A percentile compares a stretch with the other conserved stretches of the same genome.
Evolutionary conservation across 2,888 invertebrate species (phyloP).

Genomic region (Pristionchus maxplancki): DNA sequence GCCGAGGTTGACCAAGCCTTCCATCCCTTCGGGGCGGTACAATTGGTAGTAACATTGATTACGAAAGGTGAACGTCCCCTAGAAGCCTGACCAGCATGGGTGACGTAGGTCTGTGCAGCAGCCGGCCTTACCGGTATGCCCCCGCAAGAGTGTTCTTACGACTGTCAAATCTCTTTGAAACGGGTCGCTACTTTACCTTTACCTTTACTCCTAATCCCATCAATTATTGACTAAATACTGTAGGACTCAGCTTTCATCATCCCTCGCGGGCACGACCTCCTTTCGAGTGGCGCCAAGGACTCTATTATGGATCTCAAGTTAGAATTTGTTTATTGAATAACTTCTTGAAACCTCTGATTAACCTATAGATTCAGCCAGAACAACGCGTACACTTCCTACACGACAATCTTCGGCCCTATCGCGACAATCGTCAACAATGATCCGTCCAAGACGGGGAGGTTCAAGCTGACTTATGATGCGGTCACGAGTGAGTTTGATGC

Average conservation of each 20-base stretch:
- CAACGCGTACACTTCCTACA: neutral
- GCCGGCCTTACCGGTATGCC: too few relatives aligned
- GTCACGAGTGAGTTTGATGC: neutral
- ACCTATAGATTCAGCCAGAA: neutral
- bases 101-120: too few relatives aligned
- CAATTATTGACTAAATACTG: neutral
- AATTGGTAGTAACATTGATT: too few relatives aligned
- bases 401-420: neutral
- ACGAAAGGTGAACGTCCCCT: too few relatives aligned
- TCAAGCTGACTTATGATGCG: conserved; percentile 1
- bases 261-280: neutral
- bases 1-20: too few relatives aligned
- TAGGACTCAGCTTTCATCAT: conserved; percentile 24
- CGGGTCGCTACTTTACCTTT: too few relatives aligned
- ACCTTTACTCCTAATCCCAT: too few relatives aligned
- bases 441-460: neutral
- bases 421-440: neutral
- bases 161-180: too few relatives aligned
- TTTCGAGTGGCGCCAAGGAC: neutral
- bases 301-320: conserved; percentile 9
- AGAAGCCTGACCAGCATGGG: too few relatives aligned
- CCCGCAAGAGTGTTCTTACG: too few relatives aligned
- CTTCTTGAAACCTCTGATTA: neutral
- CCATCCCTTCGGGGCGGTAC: too few relatives aligned
- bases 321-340: neutral